Base-by-base conservation (phyloP, 2,113 vertebrate species). In the Lycocorax pyrrhopterus region DNA sequence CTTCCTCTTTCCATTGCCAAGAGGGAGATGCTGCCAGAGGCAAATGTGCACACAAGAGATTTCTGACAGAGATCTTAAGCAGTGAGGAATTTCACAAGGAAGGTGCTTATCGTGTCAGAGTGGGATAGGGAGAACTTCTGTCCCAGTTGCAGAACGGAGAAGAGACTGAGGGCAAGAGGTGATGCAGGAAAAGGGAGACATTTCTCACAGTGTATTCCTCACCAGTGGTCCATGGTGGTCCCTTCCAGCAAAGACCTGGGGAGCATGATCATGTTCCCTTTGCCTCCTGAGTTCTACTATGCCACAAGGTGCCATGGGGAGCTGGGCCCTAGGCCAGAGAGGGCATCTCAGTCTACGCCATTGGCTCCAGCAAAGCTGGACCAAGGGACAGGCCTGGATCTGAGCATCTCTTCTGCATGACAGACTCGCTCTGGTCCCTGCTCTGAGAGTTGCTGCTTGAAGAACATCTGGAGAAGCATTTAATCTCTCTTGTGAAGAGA, bases 331-430 rank as follows among this genome's bases (percentile, higher is more conserved):
- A 32, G 64, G 47, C 49, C 33, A 68, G 58, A 83, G 66, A 55
- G 39, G 77, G 26, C 26, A 43, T 10, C 4, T 66, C 30, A 39
- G n/a, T 63, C 73, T 66, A 2, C 1, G 2, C 27, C 51, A 9
- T 20, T 8, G 1, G 19, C 53, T 92, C 9, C 39, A 41, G 29
- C 62, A 72, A 41, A 80, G 26, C 35, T 73, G 76, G 52, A 53
- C 23, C 47, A 44, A 63, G 53, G 67, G 13, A n/a, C 27, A 21
- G n/a, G 4, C 27, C 33, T 84, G 55, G 47, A 92, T 51, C 74
- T 66, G 64, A 52, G 59, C 59, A 37, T 32, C 0, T 0, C 8
- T 46, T 18, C 62, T 72, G 72, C 16, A 1, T 33, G 47, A n/a
- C 47, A 37, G 35, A 9, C 37, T 77, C 44, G 26, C 39, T 77